Percentiles rank a stretch among this genome's conserved stretches.
These are phyloP conservation scores for Coilia nasus DNA, from an alignment of 2,797 vertebrate species.

Conservation along the genomic window DNA sequence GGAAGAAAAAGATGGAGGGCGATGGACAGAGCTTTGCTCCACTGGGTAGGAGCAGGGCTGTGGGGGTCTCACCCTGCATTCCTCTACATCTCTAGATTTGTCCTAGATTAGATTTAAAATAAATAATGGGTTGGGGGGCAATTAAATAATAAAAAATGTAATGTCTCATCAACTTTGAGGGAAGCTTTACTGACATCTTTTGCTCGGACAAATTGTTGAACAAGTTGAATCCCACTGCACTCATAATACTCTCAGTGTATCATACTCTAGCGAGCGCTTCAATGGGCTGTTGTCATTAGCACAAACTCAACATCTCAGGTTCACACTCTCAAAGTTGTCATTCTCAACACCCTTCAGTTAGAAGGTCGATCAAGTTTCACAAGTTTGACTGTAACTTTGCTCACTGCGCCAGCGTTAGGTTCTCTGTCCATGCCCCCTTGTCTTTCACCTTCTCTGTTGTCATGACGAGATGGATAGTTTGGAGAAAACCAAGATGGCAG, in stretches of 20 bases:
- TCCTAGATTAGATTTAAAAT: background rate
- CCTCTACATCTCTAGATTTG: slow-evolving; percentile 5
- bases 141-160: background rate
- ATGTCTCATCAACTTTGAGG: background rate
- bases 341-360: background rate
- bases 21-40: slow-evolving; percentile 36
- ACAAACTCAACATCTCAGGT: background rate
- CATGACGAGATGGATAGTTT: slow-evolving; percentile 50
- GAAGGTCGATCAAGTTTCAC: background rate
- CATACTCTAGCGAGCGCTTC: background rate
- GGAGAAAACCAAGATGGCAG: slow-evolving; percentile 47
- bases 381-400: background rate
- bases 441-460: slow-evolving; percentile 38
- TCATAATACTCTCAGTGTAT: background rate
- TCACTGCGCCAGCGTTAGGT: slow-evolving; percentile 46
- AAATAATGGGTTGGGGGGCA: background rate
- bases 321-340: background rate
- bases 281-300: background rate
- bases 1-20: slow-evolving; percentile 51
- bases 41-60: background rate
- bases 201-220: background rate
- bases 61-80: background rate
- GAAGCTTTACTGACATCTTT: background rate
- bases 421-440: slow-evolving; percentile 40
- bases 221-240: background rate